Conservation (phyloP, 2,797 vertebrate genomes). For the Intellagama lesueurii region DNA sequence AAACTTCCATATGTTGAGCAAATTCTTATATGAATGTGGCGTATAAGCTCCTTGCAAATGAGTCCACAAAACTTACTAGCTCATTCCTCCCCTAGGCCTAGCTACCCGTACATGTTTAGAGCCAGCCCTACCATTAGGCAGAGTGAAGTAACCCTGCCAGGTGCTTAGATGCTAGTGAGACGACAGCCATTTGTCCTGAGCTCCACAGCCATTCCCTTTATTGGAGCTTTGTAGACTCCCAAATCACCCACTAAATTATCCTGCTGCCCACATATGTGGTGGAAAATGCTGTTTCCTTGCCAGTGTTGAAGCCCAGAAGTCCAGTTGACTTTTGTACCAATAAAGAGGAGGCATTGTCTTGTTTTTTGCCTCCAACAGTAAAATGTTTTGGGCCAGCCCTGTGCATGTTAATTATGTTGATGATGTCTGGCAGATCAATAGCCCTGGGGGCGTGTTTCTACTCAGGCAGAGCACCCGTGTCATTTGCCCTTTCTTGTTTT, state of each 20-base stretch:
- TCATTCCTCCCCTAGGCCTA: not conserved
- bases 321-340: not conserved
- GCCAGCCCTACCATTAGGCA: not conserved
- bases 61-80: constrained; percentile 47
- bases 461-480: not conserved
- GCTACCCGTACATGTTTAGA: not conserved
- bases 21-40: not conserved
- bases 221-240: not conserved
- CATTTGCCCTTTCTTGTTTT: not conserved
- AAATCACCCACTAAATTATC: not conserved
- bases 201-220: not conserved
- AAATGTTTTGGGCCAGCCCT: not conserved
- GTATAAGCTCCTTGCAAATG: constrained; percentile 27
- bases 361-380: not conserved
- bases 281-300: not conserved
- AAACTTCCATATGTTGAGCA: not conserved
- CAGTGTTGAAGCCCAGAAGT: not conserved
- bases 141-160: not conserved
- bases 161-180: not conserved
- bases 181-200: not conserved
- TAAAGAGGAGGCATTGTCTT: not conserved
- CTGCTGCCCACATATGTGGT: not conserved
- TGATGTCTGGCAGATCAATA: not conserved
- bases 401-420: not conserved
- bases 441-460: not conserved